These are phyloP conservation scores for Agrotis exclamationis DNA, from an alignment of 2,888 invertebrate species.

Conservation along the genomic window DNA sequence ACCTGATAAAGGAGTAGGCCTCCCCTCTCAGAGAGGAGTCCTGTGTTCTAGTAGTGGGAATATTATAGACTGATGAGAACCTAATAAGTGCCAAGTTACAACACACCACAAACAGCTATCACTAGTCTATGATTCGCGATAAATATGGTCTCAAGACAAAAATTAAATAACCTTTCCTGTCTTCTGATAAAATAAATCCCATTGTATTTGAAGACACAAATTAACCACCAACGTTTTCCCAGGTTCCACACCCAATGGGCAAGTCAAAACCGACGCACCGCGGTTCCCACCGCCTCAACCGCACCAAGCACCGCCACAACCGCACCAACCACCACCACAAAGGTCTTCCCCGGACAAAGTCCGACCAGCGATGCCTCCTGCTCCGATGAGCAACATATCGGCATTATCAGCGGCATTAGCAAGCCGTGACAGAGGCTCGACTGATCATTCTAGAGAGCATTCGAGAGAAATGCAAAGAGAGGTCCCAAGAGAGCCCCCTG, in stretches of 20 bases:
- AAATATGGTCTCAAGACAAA: neutral
- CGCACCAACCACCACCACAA: slow-evolving; percentile 71
- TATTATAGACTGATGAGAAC: no score
- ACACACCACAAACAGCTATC: neutral
- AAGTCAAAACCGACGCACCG: slow-evolving; percentile 82
- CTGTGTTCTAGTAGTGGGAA: no score
- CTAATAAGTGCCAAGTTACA: neutral
- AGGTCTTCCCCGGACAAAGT: slow-evolving; percentile 81
- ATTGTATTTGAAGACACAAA: neutral
- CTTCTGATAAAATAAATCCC: neutral
- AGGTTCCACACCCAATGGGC: slow-evolving; percentile 85
- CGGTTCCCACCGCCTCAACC: slow-evolving; percentile 80
- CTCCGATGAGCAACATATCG: slow-evolving; percentile 76
- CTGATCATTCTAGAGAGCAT: slow-evolving; percentile 47
- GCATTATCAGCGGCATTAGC: slow-evolving; percentile 83
- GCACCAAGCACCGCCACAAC: slow-evolving; percentile 72
- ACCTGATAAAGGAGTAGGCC: neutral
- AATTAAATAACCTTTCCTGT: neutral
- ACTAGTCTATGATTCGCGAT: neutral
- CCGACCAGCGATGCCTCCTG: slow-evolving; percentile 71
- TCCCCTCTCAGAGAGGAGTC: no score
- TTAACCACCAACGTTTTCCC: slow-evolving; percentile 32
- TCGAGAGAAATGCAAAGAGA: slow-evolving; percentile 83
- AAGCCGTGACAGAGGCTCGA: slow-evolving; percentile 69
- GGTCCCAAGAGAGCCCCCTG: slow-evolving; percentile 74